These are phyloP conservation scores for Hypena proboscidalis DNA, from an alignment of 2,888 invertebrate species.

Conservation along the genomic window DNA sequence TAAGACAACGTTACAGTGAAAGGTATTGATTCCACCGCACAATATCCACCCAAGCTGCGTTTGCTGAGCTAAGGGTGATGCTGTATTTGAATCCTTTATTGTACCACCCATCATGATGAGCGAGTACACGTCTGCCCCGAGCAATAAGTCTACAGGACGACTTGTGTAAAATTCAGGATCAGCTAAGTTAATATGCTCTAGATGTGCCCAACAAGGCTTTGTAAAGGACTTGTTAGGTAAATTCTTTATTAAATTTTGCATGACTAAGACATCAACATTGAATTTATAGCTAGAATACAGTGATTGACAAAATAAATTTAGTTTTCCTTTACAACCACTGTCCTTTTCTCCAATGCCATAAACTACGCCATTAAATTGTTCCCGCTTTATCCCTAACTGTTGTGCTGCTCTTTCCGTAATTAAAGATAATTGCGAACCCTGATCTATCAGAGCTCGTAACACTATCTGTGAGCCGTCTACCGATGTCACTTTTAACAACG, in stretches of 20 bases:
- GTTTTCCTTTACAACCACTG: conserved; percentile 1
- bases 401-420: no score
- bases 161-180: conserved; percentile 2
- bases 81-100: no score
- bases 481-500: not conserved
- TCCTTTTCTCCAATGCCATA: not conserved
- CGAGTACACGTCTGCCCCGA: not conserved
- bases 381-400: no score
- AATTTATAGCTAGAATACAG: not conserved
- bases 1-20: no score
- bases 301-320: not conserved
- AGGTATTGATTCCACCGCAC: no score
- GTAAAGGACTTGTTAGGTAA: not conserved
- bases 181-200: not conserved
- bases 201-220: not conserved
- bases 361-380: not conserved
- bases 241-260: conserved; percentile 2
- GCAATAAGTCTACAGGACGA: not conserved
- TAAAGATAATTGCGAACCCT: no score
- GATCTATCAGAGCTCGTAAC: conserved; percentile 5
- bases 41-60: no score
- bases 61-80: no score
- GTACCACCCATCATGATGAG: not conserved
- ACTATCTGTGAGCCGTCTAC: not conserved
- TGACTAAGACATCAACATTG: not conserved